phyloP scores from a whole-genome alignment of 2,797 vertebrate species.

The Pyrocephalus nanus region DNA sequence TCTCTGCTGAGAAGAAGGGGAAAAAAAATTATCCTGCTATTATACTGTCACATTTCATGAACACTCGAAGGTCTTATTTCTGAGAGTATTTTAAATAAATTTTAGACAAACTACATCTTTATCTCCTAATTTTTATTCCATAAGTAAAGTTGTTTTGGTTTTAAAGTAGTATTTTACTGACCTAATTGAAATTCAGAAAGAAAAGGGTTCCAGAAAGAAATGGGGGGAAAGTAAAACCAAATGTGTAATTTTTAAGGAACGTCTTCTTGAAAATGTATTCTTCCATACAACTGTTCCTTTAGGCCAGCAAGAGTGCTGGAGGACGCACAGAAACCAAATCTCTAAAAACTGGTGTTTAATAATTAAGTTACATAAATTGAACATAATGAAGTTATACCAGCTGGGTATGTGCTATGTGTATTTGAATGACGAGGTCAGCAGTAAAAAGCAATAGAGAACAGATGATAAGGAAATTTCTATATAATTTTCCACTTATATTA shows the following conservation, averaged over 20 bases:
- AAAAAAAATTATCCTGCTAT: neutral
- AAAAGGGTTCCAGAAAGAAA: neutral
- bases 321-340: constrained; percentile 27
- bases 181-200: neutral
- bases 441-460: constrained; percentile 53
- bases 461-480: constrained; percentile 29
- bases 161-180: constrained; percentile 1
- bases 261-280: neutral
- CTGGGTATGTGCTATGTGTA: constrained; percentile 27
- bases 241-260: neutral
- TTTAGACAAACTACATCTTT: neutral
- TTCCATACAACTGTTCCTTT: neutral
- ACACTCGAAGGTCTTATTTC: neutral
- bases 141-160: neutral
- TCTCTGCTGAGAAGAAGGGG: neutral
- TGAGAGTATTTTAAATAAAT: neutral
- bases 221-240: fast-evolving
- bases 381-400: constrained; percentile 72
- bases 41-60: neutral
- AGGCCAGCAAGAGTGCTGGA: neutral
- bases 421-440: constrained; percentile 34
- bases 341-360: constrained; percentile 71
- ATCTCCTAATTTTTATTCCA: neutral
- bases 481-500: constrained; percentile 57
- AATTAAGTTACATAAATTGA: constrained; percentile 71